phyloP scores from a whole-genome alignment of 2,113 vertebrate species.

The Grammomys dolichurus region DNA sequence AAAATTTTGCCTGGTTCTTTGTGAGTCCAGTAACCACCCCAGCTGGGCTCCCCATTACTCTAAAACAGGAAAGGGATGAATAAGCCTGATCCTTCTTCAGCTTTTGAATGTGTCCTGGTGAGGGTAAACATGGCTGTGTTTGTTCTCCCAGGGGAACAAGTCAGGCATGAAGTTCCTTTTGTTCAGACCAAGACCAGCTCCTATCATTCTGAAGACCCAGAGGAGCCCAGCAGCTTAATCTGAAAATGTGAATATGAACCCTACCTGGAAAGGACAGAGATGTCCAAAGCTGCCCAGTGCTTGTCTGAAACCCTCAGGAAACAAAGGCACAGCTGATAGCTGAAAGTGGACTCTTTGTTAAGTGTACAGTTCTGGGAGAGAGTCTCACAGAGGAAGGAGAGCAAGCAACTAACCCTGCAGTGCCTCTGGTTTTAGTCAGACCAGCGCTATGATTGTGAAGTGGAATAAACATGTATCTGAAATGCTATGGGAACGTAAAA shows the following conservation, averaged over 20 bases:
- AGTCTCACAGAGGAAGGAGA: not conserved
- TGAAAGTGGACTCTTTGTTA: not conserved
- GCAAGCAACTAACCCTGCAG: not conserved
- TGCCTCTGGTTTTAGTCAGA: not conserved
- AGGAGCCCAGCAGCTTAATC: not conserved
- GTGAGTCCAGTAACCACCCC: conserved; percentile 65
- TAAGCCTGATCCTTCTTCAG: conserved; percentile 63
- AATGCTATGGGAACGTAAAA: not conserved
- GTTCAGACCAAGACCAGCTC: conserved; percentile 44
- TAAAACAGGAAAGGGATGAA: conserved; percentile 68
- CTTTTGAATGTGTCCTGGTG: conserved; percentile 66
- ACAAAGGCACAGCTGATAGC: not conserved
- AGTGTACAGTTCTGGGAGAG: not conserved
- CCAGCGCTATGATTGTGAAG: not conserved
- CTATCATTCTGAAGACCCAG: conserved; percentile 42
- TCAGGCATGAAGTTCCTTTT: conserved; percentile 75
- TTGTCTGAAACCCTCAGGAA: not conserved
- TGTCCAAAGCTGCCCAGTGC: not conserved
- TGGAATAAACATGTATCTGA: not conserved
- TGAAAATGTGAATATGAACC: not conserved
- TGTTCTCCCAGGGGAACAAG: conserved; percentile 75
- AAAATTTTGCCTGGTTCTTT: conserved; percentile 74
- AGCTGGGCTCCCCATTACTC: conserved; percentile 66
- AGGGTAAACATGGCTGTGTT: conserved; percentile 78
- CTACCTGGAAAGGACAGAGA: conserved; percentile 9